Evolutionary conservation across 2,113 vertebrate species (phyloP), one percentile per base, ranked within the genome.

Genomic region (Lamprotornis superbus): DNA sequence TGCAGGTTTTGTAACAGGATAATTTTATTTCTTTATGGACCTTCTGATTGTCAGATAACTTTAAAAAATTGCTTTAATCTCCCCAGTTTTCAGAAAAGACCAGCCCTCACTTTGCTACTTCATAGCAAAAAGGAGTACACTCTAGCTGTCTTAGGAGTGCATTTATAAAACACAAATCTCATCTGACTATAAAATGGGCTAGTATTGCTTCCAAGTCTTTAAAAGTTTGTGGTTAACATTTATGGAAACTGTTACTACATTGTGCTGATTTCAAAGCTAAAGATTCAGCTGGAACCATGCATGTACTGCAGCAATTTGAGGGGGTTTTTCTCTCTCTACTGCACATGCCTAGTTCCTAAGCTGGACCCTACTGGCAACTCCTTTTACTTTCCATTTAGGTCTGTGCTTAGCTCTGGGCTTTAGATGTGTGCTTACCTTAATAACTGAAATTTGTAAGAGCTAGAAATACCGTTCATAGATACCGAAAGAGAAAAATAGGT

Each of bases 211-310:
- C 28, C n/a, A 75, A 71, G 27, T 20, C 33, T 67, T 59, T 31
- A 18, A 63, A 90, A 78, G 18, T 33, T 67, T 44, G 24, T 55
- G 23, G 53, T 63, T 83, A 55, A 57, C 19, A 46, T 74, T 44
- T 61, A 42, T 10, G 28, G 59, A 61, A 74, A 59, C 24, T 23
- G 5, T 74, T 74, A 55, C 7, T 33, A 71, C 12, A 27, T 10
- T 24, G 8, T 30, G 33, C 6, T 69, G 37, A 39, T 55, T 68
- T 47, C 39, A 86, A 61, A 80, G 23, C 25, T 44, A 28, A 70
- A 53, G 20, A 55, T 39, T 33, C 19, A 80, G 20, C 12, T 0
- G 0, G 30, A 35, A 24, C 40, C 49, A 75, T 9, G 15, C 0
- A 0, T 3, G 15, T 11, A 50, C 42, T 23, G 18, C 25, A 4